These are phyloP conservation scores for Drosophila pseudotalamancana DNA, from an alignment of 2,888 invertebrate species.

Conservation along the genomic window DNA sequence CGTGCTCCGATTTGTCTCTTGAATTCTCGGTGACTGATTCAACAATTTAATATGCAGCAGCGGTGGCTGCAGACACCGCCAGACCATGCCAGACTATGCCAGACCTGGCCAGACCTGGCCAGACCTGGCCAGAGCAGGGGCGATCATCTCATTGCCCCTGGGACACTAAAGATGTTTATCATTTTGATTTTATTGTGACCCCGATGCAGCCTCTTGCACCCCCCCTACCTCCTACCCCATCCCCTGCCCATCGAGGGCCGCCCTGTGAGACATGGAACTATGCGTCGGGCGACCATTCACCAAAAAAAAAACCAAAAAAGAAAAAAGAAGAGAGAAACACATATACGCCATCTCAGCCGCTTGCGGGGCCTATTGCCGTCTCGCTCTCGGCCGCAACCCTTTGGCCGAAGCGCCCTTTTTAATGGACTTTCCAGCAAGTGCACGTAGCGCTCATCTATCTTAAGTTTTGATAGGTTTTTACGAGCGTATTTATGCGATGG, in stretches of 20 bases:
- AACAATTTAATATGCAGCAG: slow-evolving; percentile 83
- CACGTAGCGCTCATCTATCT: slow-evolving; percentile 71
- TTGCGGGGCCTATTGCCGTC: no score
- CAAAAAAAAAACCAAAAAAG: slow-evolving; percentile 20
- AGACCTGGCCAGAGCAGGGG: slow-evolving; percentile 6
- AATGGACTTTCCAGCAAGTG: slow-evolving; percentile 63
- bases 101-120: not conserved
- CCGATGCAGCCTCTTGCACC: slow-evolving; percentile 48
- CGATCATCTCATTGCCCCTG: slow-evolving; percentile 55
- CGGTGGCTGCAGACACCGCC: slow-evolving; percentile 4
- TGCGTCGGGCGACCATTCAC: slow-evolving; percentile 61
- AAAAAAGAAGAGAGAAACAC: no score
- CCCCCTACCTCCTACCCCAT: not conserved
- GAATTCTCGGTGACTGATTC: slow-evolving; percentile 62
- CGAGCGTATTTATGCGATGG: slow-evolving; percentile 60
- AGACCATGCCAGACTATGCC: not conserved
- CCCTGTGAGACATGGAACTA: slow-evolving; percentile 61
- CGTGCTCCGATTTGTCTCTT: slow-evolving; percentile 80
- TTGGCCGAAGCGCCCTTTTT: slow-evolving; percentile 43
- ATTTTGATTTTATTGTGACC: slow-evolving; percentile 66
- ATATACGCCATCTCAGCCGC: no score
- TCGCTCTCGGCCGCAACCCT: slow-evolving; percentile 19
- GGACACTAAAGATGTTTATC: slow-evolving; percentile 68
- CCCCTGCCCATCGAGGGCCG: slow-evolving; percentile 6
- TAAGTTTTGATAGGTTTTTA: slow-evolving; percentile 74